Percentiles rank a stretch among this genome's conserved stretches.
Evolutionary conservation across 1,140 invertebrate genomes (phyloP).

Genomic region (Notospermus geniculatus): DNA sequence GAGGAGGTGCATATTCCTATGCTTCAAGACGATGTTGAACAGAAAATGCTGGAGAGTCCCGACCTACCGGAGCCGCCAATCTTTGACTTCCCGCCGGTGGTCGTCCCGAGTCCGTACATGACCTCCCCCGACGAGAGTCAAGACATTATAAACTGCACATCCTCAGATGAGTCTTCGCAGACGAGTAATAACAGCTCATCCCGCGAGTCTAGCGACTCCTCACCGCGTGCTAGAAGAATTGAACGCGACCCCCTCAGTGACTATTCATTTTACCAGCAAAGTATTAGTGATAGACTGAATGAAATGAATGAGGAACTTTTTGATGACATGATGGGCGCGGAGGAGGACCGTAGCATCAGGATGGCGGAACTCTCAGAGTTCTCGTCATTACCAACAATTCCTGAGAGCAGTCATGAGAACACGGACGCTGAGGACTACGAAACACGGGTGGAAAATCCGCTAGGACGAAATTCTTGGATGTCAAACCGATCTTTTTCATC

Average conservation of each 20-base stretch:
- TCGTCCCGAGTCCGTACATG: too few species aligned
- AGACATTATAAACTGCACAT: neutral
- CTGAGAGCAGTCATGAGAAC: constrained; percentile 4
- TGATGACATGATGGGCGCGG: constrained; percentile 1
- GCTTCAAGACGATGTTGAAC: too few species aligned
- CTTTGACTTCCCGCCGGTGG: too few species aligned
- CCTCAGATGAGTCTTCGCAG: neutral
- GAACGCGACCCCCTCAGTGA: constrained; percentile 1
- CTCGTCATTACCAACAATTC: constrained; percentile 5
- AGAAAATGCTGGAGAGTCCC: too few species aligned
- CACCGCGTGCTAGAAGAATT: neutral
- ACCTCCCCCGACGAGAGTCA: too few species aligned
- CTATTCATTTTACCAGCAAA: constrained; percentile 1
- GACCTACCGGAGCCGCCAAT: too few species aligned
- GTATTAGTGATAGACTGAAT: constrained; percentile 4
- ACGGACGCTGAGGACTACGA: neutral
- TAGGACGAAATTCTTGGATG: neutral
- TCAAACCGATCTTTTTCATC: neutral
- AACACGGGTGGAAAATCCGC: neutral
- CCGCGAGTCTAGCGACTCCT: neutral
- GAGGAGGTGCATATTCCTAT: too few species aligned
- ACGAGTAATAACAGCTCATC: neutral
- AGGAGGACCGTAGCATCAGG: neutral
- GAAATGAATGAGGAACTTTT: constrained; percentile 3
- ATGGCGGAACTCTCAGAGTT: neutral